These are phyloP conservation scores for Trichogramma pretiosum DNA, from an alignment of 1,140 invertebrate genomes.

Conservation along the genomic window DNA sequence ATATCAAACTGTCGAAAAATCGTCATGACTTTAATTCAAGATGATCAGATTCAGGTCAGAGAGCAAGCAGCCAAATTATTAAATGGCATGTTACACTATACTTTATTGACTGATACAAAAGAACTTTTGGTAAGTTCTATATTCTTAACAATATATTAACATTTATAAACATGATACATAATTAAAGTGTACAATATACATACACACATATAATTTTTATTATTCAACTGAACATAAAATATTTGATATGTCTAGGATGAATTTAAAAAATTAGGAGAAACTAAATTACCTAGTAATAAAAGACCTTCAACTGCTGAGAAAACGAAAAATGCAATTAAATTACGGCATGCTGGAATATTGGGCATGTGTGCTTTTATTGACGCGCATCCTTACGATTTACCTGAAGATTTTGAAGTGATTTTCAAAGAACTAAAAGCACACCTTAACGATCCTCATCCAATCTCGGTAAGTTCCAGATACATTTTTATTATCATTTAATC, in stretches of 20 bases:
- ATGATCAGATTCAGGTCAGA: slow-evolving; percentile 67
- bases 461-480: slow-evolving; percentile 60
- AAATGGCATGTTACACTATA: slow-evolving; percentile 78
- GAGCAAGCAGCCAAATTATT: slow-evolving; percentile 73
- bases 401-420: slow-evolving; percentile 71
- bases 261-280: slow-evolving; percentile 47
- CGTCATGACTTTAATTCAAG: slow-evolving; percentile 57
- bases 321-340: slow-evolving; percentile 37
- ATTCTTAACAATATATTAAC: no score
- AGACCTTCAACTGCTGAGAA: slow-evolving; percentile 29
- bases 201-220: no score
- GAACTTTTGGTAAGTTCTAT: slow-evolving; percentile 48
- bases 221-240: background rate
- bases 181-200: no score
- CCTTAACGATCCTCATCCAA: slow-evolving; percentile 81
- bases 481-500: background rate
- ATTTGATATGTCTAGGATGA: slow-evolving; percentile 38
- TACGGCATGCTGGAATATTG: slow-evolving; percentile 73
- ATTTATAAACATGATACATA: no score
- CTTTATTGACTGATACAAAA: slow-evolving; percentile 56
- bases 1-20: slow-evolving; percentile 50
- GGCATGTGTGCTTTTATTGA: slow-evolving; percentile 82
- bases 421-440: slow-evolving; percentile 71
- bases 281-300: slow-evolving; percentile 32
- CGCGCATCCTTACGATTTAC: slow-evolving; percentile 85